Evolutionary conservation across 1,140 invertebrate genomes (phyloP).

Genomic region (Papilio glaucus): DNA sequence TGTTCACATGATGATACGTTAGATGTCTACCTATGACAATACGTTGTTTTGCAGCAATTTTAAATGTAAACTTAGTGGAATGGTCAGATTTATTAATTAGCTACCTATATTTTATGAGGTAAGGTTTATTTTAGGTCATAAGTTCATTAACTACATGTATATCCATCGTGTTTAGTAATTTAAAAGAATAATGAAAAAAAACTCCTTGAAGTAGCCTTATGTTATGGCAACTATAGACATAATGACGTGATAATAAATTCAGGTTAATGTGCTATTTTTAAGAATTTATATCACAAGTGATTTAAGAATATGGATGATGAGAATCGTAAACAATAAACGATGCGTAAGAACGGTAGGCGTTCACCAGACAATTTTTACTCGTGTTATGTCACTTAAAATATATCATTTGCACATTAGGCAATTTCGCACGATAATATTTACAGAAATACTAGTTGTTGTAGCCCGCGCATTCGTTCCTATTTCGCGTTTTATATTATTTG

Average conservation of each 20-base stretch:
- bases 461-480: no score
- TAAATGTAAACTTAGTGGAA: not conserved
- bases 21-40: not conserved
- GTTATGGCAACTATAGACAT: no score
- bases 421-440: slow-evolving; percentile 12
- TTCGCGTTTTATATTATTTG: no score
- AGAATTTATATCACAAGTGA: not conserved
- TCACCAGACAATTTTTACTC: slow-evolving; percentile 1
- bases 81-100: no score
- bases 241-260: no score
- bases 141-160: no score
- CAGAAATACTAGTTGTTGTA: no score
- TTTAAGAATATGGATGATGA: slow-evolving; percentile 7
- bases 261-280: not conserved
- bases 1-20: not conserved
- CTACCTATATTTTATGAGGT: no score
- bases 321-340: slow-evolving; percentile 6
- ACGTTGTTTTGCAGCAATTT: not conserved
- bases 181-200: no score
- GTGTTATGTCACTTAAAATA: slow-evolving; percentile 19
- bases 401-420: slow-evolving; percentile 14
- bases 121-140: no score
- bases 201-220: no score
- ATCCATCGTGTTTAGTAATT: no score
- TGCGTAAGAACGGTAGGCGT: slow-evolving; percentile 6